These are phyloP conservation scores for Styela plicata DNA, from an alignment of 23 tunicate genomes.

Conservation along the genomic window DNA sequence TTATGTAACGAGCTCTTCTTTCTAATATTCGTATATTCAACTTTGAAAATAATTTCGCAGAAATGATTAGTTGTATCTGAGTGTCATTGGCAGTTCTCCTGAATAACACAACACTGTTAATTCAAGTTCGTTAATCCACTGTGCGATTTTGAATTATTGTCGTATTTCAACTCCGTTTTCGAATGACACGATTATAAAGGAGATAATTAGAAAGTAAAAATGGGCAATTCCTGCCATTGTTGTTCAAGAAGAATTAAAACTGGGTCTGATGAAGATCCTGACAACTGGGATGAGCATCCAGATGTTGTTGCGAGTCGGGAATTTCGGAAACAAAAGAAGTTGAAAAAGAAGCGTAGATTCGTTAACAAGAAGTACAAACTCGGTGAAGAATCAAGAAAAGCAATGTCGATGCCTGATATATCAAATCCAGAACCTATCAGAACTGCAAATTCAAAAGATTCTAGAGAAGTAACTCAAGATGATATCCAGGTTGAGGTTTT, in stretches of 20 bases:
- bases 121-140: no score
- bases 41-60: no score
- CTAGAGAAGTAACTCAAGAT: neutral
- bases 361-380: neutral
- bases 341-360: neutral
- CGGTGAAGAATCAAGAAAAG: neutral
- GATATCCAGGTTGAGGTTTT: neutral
- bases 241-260: constrained; percentile 16
- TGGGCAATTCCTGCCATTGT: constrained; percentile 48
- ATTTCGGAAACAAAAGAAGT: neutral
- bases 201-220: neutral
- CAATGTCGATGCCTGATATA: neutral
- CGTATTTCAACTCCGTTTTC: no score
- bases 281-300: constrained; percentile 18
- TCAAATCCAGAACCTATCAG: neutral
- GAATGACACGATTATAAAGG: no score
- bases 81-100: no score
- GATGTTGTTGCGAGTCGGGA: neutral
- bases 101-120: no score
- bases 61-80: no score
- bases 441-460: neutral
- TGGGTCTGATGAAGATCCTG: neutral
- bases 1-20: no score
- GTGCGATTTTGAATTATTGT: no score
- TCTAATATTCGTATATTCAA: no score